These are phyloP conservation scores for Zaprionus ghesquierei DNA, from an alignment of 1,140 invertebrate genomes.

Conservation along the genomic window DNA sequence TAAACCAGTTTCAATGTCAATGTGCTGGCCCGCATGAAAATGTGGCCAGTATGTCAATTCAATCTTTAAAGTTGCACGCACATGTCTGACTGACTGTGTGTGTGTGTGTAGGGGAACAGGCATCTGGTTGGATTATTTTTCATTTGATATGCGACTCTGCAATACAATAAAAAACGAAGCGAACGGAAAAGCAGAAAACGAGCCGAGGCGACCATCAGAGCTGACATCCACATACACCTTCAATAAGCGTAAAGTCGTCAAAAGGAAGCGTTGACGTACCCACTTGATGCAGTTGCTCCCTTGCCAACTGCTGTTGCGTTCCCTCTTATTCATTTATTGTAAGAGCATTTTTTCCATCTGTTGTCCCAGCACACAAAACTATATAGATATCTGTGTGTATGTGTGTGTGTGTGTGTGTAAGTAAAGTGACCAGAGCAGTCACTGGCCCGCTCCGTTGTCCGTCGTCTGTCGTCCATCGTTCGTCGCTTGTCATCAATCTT, in stretches of 20 bases:
- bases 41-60: constrained; percentile 55
- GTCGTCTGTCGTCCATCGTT: no score
- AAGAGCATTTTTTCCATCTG: constrained; percentile 18
- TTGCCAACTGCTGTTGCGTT: not conserved
- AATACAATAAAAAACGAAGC: constrained; percentile 15
- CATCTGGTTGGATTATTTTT: constrained; percentile 61
- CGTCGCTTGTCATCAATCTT: constrained; percentile 74
- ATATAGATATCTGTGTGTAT: not conserved
- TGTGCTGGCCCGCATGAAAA: constrained; percentile 40
- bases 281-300: constrained; percentile 42
- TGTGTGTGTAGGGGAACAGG: not conserved
- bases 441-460: constrained; percentile 26
- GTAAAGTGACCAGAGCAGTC: constrained; percentile 22
- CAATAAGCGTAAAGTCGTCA: constrained; percentile 47
- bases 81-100: not conserved
- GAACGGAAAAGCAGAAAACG: constrained; percentile 12
- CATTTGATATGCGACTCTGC: constrained; percentile 59
- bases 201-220: constrained; percentile 19
- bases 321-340: constrained; percentile 65
- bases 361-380: not conserved
- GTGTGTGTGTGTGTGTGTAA: not conserved
- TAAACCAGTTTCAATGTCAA: constrained; percentile 62
- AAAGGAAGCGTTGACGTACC: constrained; percentile 45
- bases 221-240: constrained; percentile 37
- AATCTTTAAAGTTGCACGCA: not conserved